Percentiles rank a stretch among this genome's conserved stretches.
These are phyloP conservation scores for Oreochromis grahami DNA, from an alignment of 2,797 vertebrate genomes.

Conservation along the genomic window DNA sequence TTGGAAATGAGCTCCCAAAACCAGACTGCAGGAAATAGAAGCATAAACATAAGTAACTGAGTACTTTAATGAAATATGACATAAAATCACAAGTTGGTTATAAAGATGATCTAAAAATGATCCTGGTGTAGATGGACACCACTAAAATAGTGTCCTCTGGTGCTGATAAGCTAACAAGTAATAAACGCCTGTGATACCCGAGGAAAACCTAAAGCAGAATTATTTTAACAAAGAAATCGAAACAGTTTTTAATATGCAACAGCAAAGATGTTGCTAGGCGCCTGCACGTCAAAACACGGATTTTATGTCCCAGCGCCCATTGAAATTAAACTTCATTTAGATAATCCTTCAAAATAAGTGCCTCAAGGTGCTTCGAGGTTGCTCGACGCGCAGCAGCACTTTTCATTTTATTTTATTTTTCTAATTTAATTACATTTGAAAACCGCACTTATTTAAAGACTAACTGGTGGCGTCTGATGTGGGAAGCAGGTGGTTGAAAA, in stretches of 20 bases:
- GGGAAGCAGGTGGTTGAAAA: neutral
- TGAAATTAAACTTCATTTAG: neutral
- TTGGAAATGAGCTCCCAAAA: neutral
- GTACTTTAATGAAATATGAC: neutral
- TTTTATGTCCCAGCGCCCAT: rapidly evolving
- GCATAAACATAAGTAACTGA: rapidly evolving
- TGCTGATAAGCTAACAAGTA: neutral
- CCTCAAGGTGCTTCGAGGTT: neutral
- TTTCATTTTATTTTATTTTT: neutral
- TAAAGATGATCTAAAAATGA: neutral
- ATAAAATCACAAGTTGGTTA: neutral
- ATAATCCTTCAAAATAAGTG: rapidly evolving
- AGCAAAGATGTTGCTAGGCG: neutral
- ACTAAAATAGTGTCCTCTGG: neutral
- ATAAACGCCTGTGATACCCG: neutral
- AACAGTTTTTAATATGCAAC: neutral
- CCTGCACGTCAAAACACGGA: neutral
- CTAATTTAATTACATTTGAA: neutral
- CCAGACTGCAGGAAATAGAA: neutral
- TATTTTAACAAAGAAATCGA: neutral
- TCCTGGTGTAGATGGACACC: neutral
- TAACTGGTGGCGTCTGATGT: neutral
- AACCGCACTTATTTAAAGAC: neutral
- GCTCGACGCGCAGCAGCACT: neutral
- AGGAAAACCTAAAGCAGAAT: neutral